These are phyloP conservation scores for Ganaspis brasiliensis DNA, from an alignment of 2,888 invertebrate species.

Conservation along the genomic window DNA sequence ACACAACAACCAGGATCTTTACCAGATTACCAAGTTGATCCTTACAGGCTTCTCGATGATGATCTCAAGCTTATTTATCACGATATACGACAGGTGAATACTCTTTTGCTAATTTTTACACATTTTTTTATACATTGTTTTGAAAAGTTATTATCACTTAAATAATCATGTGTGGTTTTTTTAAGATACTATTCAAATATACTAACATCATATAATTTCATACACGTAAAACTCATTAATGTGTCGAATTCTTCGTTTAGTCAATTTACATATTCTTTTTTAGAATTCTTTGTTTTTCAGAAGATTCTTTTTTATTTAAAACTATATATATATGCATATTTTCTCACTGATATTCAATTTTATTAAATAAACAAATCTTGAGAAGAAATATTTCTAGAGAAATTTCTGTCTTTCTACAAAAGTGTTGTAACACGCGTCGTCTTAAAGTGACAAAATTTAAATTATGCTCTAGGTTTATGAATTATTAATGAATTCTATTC, in stretches of 20 bases:
- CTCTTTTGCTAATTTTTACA: slow-evolving; percentile 3
- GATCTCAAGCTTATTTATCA: slow-evolving; percentile 93
- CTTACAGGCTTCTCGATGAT: slow-evolving; percentile 92
- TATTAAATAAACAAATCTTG: slow-evolving; percentile 17
- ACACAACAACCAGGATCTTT: slow-evolving; percentile 91
- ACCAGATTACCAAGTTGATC: slow-evolving; percentile 91
- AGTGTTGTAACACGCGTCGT: slow-evolving; percentile 10
- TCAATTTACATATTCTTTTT: too few relatives aligned
- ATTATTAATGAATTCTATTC: slow-evolving; percentile 30
- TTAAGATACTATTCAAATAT: too few relatives aligned
- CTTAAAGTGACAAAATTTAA: slow-evolving; percentile 10
- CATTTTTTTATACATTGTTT: too few relatives aligned
- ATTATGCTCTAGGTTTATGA: slow-evolving; percentile 14
- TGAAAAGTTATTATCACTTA: too few relatives aligned
- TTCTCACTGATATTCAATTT: not conserved
- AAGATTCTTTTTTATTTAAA: not conserved
- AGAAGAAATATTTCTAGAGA: slow-evolving; percentile 25
- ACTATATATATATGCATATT: slow-evolving; percentile 64
- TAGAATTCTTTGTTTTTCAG: too few relatives aligned
- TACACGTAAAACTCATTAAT: too few relatives aligned
- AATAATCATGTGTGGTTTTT: too few relatives aligned
- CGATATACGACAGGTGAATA: slow-evolving; percentile 90
- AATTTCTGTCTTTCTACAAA: slow-evolving; percentile 4
- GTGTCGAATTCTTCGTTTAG: too few relatives aligned
- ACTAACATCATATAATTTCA: too few relatives aligned